Base-by-base conservation (phyloP, 2,113 vertebrate genomes). In the Amphiprion percula region DNA sequence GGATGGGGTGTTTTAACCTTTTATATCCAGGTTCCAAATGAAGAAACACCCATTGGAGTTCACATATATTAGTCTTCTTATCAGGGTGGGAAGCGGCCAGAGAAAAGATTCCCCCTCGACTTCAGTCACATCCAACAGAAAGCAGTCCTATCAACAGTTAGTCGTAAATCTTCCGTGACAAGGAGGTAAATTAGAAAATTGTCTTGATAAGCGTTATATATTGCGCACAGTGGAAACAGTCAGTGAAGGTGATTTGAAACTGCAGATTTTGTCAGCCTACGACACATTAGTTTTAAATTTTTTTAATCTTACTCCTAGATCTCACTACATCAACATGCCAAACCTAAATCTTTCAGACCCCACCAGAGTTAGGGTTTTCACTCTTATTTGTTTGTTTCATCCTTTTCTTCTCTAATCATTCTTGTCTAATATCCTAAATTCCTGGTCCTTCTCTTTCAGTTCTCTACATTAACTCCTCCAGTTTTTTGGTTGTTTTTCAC, bases 401-500 rank as follows among this genome's bases (percentile, higher is more conserved):
- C 44, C 16, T 26, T 44, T 16, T 24, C 19, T 2, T 50, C 30
- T 30, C 16, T 10, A 68, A 0, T 77, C 74, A 55, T 23, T 66
- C 8, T 19, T 58, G 6, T 4, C 28, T 39, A 49, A 49, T 54
- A 62, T 73, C 59, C 75, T 41, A 44, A 2, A 60, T 62, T 76
- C 44, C n/a, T 21, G 21, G 5, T 16, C 24, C 53, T 60, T 66
- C 41, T 70, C 7, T 75, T 44, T 28, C 28, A 85, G 71, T 70
- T 79, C 80, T 83, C 44, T n/a, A 58, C 75, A 84, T 76, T 59
- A 61, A 19, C 63, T 64, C 14, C 30, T 44, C 4, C 74, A 44
- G 24, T 16, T 60, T 69, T 79, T 79, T 75, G 77, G 60, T 78
- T 66, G 15, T 10, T 53, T 68, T 50, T 46, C 46, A 50, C 23